phyloP scores from a whole-genome alignment of 2,888 invertebrate genomes.

The Macaria notata region DNA sequence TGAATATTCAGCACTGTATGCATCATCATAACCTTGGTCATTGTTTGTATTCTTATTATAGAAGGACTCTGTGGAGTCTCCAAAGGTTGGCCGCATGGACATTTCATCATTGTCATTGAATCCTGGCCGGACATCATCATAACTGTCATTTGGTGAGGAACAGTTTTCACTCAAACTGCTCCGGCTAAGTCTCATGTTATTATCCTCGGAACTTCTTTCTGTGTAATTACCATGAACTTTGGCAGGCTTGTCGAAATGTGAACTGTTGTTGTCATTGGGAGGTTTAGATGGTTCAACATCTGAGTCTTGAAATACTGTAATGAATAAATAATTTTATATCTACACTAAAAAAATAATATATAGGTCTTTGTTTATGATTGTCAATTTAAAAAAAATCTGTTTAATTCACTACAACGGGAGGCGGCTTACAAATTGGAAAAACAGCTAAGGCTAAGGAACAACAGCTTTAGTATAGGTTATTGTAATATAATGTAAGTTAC shows the following conservation, averaged over 20 bases:
- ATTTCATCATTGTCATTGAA: constrained; percentile 60
- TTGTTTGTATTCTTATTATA: constrained; percentile 46
- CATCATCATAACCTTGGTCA: constrained; percentile 41
- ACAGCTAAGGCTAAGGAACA: neutral
- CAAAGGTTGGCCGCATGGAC: constrained; percentile 49
- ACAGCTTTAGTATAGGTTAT: neutral
- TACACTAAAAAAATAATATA: no score
- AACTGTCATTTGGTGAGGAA: constrained; percentile 68
- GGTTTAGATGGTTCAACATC: constrained; percentile 61
- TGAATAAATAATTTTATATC: no score
- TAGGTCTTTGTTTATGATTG: no score
- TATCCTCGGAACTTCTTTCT: constrained; percentile 48
- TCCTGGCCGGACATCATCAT: constrained; percentile 57
- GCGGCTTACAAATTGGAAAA: neutral
- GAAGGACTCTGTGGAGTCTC: constrained; percentile 52
- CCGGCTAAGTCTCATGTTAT: constrained; percentile 50
- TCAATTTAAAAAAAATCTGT: no score
- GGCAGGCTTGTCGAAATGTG: constrained; percentile 43
- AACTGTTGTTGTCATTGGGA: constrained; percentile 39
- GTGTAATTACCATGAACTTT: constrained; percentile 43
- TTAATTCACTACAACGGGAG: no score
- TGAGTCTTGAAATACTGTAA: constrained; percentile 59
- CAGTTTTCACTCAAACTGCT: constrained; percentile 74
- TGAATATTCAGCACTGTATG: constrained; percentile 58
- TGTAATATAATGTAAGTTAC: constrained; percentile 38